A percentile compares a stretch with the other conserved stretches of the same genome.
These are phyloP conservation scores for Halisarca cf. caerulea DNA, from an alignment of 37 sponge, comb jelly and placozoan genomes.

Conservation along the genomic window DNA sequence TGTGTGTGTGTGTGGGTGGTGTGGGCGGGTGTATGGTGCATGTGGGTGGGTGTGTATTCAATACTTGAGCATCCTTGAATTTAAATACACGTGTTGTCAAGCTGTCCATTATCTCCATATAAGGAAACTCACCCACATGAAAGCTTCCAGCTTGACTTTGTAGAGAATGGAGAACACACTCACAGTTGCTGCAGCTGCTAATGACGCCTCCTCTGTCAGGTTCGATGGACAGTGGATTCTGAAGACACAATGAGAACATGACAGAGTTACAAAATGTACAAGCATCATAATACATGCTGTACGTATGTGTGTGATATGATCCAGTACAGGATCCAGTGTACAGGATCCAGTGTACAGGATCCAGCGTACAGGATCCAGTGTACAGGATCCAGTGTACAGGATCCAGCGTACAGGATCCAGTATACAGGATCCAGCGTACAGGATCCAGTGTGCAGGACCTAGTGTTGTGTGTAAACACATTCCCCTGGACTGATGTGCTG, in stretches of 20 bases:
- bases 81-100: not conserved
- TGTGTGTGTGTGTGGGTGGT: not conserved
- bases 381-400: too few species aligned
- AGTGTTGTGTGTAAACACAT: too few species aligned
- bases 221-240: conserved; percentile 18
- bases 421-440: too few species aligned
- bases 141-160: conserved; percentile 92
- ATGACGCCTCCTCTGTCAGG: not conserved
- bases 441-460: too few species aligned
- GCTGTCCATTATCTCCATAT: not conserved
- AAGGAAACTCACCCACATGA: conserved; percentile 82
- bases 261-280: too few species aligned
- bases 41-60: not conserved
- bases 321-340: too few species aligned
- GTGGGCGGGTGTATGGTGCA: not conserved
- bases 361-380: too few species aligned
- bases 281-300: too few species aligned
- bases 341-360: too few species aligned
- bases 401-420: too few species aligned
- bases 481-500: too few species aligned
- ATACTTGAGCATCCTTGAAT: not conserved
- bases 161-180: conserved; percentile 3
- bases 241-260: not conserved
- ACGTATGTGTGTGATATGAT: too few species aligned
- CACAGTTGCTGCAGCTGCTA: not conserved